Base-by-base conservation (phyloP, 2,113 vertebrate species). In the Psophia crepitans region DNA sequence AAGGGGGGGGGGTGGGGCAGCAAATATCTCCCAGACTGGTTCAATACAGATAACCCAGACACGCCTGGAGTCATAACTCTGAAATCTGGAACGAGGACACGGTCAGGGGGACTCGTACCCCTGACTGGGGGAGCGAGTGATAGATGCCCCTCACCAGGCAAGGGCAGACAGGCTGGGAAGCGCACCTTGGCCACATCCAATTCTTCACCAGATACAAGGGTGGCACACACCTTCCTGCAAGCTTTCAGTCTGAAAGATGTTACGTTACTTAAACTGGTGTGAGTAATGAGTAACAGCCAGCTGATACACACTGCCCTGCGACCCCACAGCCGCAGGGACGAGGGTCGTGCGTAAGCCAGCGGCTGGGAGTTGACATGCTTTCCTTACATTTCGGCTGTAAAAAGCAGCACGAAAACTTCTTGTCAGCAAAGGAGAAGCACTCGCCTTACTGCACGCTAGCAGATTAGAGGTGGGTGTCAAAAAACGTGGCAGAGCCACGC, bases 201-300 rank as follows among this genome's bases (percentile, higher is more conserved):
- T 2, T 35, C 56, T 7, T 27, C 27, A 7, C 43, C 19, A 6
- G 14, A 22, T 1, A 0, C 1, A 27, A 14, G 30, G 0, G 14
- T 4, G 8, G 33, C 32, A 21, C 48, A 3, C 9, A 0, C 28
- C 12, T 35, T 6, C 14, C 78, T 12, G 41, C 5, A 4, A 46
- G 28, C 63, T 75, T 61, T 32, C 27, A 16, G 54, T 16, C 51
- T 2, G 33, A 17, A 39, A 13, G 15, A 11, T 6, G 39, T 33
- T 0, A 41, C 3, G 4, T 6, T 19, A 7, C 16, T 6, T 14
- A 26, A 83, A n/a, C 2, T 0, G 19, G 21, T 1, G 5, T 0
- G 11, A 53, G 7, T 7, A 2, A 12, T 3, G 9, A 60, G 3
- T 8, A 21, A 22, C 32, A 84, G 11, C 9, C 16, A 17, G 32